Base-by-base conservation (phyloP, 2,888 invertebrate species). In the Drosophila pseudotalamancana region DNA sequence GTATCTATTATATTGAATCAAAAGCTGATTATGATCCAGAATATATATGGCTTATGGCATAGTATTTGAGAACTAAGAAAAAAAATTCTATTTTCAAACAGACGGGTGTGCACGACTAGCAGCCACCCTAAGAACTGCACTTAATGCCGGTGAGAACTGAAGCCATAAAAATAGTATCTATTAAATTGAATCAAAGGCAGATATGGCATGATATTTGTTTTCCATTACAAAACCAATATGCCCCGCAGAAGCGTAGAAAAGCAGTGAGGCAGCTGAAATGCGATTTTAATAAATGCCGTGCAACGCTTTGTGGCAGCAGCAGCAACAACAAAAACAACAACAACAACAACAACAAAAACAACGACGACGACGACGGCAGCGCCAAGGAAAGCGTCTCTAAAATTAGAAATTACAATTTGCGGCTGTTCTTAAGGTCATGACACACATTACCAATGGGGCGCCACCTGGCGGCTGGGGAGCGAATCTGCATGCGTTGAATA, bases 361-460 rank as follows among this genome's bases (percentile, higher is more conserved):
- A 11, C 35, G 16, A 2, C 42, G 21, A 18, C 29, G 40, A 8
- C 34, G 4, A 12, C 34, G 29, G 27, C 37, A 25, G 18, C 45
- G 31, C 32, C 57, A 50, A 45, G 50, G 43, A 48, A 34, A 62
- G 23, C 72, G 63, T 60, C 57, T 62, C 68, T 72, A 67, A 70
- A 81, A 78, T 79, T 66, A 66, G 70, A 82, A 76, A 78, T 76
- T 75, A 72, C 74, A 63, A 81, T 78, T 79, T 81, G 72, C 57
- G 65, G 68, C 45, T 55, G 76, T 14, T 63, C 31, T 50, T 49
- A 63, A 70, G 80, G 74, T 80, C 77, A 49, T 74, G 74, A 77
- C 77, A 78, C 67, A 77, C 73, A 80, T 80, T 71, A 48, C 19
- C 65, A 55, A 43, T 18, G 54, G 18, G 29, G 34, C 48, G 55